Evolutionary conservation across 23 tunicate species (phyloP).

Genomic region (Aplidium turbinatum): DNA sequence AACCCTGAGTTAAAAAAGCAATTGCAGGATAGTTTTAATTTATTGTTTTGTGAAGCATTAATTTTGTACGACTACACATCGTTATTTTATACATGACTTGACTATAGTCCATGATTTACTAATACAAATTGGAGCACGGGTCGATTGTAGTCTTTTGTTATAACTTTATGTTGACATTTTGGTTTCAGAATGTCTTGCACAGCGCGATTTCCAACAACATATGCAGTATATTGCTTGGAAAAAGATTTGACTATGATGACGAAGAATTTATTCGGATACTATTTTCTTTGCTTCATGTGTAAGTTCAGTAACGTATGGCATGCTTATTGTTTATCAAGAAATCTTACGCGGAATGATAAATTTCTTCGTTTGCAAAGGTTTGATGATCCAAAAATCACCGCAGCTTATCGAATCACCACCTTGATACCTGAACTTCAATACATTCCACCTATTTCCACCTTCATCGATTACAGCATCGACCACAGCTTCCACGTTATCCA

Average conservation of each 20-base stretch:
- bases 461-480: too few species aligned
- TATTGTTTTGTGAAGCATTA: too few species aligned
- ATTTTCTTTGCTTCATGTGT: background rate
- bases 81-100: too few species aligned
- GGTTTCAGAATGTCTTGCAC: too few species aligned
- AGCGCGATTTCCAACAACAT: slow-evolving; percentile 34
- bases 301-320: background rate
- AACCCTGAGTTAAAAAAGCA: too few species aligned
- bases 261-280: slow-evolving; percentile 24
- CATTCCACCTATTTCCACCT: slow-evolving; percentile 19
- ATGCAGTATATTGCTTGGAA: slow-evolving; percentile 43
- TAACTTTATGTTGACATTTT: too few species aligned
- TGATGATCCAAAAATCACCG: background rate
- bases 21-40: too few species aligned
- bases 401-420: background rate
- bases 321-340: background rate
- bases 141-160: too few species aligned
- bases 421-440: slow-evolving; percentile 4
- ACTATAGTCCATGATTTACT: too few species aligned
- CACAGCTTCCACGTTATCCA: too few species aligned
- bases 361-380: slow-evolving; percentile 15
- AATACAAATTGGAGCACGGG: too few species aligned
- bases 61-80: too few species aligned
- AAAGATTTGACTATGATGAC: slow-evolving; percentile 47
- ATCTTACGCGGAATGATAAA: background rate